phyloP scores from a whole-genome alignment of 1,140 invertebrate genomes.

The Heliconius eleuchia region DNA sequence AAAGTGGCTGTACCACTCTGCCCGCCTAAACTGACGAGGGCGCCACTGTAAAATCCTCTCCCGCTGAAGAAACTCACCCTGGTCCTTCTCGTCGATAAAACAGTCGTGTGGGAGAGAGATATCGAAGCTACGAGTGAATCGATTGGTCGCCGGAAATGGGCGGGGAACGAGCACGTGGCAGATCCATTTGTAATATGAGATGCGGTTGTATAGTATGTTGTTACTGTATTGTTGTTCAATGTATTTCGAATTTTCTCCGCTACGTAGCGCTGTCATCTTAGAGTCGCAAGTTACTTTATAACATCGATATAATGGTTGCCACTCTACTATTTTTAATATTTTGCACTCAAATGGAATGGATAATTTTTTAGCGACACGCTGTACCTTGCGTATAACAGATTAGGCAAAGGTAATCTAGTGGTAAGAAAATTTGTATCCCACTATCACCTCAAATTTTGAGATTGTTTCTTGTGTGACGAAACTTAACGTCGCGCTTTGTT shows the following conservation, averaged over 20 bases:
- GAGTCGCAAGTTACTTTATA: neutral
- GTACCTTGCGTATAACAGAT: neutral
- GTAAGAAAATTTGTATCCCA: too few species aligned
- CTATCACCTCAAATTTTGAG: too few species aligned
- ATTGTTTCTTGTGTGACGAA: too few species aligned
- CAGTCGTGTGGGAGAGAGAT: slow-evolving; percentile 64
- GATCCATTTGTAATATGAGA: slow-evolving; percentile 55
- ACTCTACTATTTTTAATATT: neutral
- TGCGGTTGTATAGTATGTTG: slow-evolving; percentile 41
- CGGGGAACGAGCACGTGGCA: slow-evolving; percentile 74
- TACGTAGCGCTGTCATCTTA: neutral
- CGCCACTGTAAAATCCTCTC: slow-evolving; percentile 69
- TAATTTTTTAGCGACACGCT: neutral
- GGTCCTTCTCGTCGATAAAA: slow-evolving; percentile 76
- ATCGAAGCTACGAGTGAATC: slow-evolving; percentile 56
- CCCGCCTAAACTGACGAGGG: slow-evolving; percentile 52
- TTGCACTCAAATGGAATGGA: neutral
- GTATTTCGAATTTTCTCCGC: slow-evolving; percentile 11
- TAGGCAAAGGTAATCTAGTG: too few species aligned
- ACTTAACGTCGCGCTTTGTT: too few species aligned
- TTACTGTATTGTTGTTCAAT: slow-evolving; percentile 46
- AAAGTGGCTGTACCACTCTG: slow-evolving; percentile 48
- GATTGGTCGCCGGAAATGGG: slow-evolving; percentile 74
- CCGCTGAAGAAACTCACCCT: slow-evolving; percentile 65
- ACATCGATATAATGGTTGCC: neutral